These are phyloP conservation scores for Temnothorax ravouxi DNA, from an alignment of 2,888 invertebrate genomes.

Conservation along the genomic window DNA sequence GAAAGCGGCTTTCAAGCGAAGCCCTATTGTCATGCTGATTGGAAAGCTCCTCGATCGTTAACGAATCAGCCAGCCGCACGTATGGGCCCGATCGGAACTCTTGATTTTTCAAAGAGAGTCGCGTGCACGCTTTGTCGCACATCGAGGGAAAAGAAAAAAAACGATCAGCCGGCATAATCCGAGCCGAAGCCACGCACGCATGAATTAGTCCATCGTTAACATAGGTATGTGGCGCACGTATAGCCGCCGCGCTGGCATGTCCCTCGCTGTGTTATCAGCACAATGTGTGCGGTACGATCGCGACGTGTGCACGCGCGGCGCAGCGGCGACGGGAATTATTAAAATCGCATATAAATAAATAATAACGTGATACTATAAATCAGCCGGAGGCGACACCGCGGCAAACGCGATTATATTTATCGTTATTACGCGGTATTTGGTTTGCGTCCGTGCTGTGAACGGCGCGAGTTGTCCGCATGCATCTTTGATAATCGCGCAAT, in stretches of 20 bases:
- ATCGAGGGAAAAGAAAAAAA: not conserved
- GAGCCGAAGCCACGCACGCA: not conserved
- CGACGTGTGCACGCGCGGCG: constrained; percentile 44
- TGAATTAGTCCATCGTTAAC: constrained; percentile 40
- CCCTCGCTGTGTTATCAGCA: constrained; percentile 49
- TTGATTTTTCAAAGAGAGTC: constrained; percentile 34
- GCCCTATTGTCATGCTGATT: constrained; percentile 50
- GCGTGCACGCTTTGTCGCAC: not conserved
- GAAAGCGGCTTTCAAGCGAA: constrained; percentile 39
- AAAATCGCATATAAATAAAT: constrained; percentile 56
- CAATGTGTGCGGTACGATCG: constrained; percentile 37
- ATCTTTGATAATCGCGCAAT: constrained; percentile 47
- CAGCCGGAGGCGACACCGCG: constrained; percentile 29
- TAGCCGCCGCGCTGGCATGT: not conserved
- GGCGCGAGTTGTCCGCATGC: constrained; percentile 31
- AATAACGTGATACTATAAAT: constrained; percentile 55
- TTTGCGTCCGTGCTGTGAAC: constrained; percentile 17
- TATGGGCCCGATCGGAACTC: constrained; percentile 13
- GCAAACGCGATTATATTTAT: constrained; percentile 50
- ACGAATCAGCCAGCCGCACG: constrained; percentile 20
- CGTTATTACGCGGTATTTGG: constrained; percentile 54
- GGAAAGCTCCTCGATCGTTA: constrained; percentile 41
- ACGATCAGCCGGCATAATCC: not conserved
- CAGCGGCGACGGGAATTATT: constrained; percentile 42
- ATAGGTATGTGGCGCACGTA: constrained; percentile 16